Base-by-base conservation (phyloP, 2,888 invertebrate genomes). In the Oligia fasciuncula region DNA sequence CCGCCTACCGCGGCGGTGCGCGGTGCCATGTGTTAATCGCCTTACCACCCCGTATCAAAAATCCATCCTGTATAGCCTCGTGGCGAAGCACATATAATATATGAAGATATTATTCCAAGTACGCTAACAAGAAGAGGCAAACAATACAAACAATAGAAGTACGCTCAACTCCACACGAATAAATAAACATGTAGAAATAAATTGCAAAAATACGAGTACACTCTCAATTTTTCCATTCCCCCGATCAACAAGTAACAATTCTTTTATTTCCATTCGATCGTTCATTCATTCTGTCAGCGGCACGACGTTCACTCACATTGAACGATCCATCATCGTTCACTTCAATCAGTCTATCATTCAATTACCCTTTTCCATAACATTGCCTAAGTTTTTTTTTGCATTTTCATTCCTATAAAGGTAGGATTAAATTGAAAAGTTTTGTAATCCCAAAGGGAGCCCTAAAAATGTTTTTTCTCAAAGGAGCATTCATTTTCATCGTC, bases 231-330 rank as follows among this genome's bases (percentile, higher is more conserved):
- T 85, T 83, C 77, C 75, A 73, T 84, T 75, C 63, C 70, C 68
- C 35, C 76, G 79, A 85, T 88, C 88, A 89, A 89, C 87, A 89
- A 87, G 89, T 87, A 76, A 85, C 79, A 23, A 79, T 83, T 86
- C 81, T 84, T 86, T 74, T 84, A 86, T 85, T 85, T 87, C 84
- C 70, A 77, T 83, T 77, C 78, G 70, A 82, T 78, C 80, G 72
- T 89, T 86, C 83, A 76, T 80, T 81, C 87, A 74, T 75, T 76
- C 75, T 69, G 85, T 81, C 89, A 82, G 73, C 75, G 62, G 84
- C 84, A 85, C 84, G 79, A 74, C 86, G 77, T 83, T 88, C 79
- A 84, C 80, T 79, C 77, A 79, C 73, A 81, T 77, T 83, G 79
- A 79, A 72, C 81, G 46, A 87, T 87, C 85, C 72, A 85, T 86